These are phyloP conservation scores for Melospiza melodia DNA, from an alignment of 2,113 vertebrate genomes.

Conservation along the genomic window DNA sequence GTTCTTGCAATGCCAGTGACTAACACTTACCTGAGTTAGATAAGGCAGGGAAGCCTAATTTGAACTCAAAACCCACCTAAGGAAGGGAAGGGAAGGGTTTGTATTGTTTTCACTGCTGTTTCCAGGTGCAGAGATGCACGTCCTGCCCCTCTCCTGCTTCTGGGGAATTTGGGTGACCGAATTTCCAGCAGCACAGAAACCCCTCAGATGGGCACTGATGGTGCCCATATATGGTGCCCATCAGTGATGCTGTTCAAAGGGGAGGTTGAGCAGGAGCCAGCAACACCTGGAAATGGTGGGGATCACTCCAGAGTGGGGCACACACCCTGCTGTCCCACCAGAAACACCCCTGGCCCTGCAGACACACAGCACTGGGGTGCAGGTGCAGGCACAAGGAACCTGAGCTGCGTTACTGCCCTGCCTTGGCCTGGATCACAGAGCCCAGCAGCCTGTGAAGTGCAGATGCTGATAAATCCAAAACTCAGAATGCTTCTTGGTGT, in stretches of 20 bases:
- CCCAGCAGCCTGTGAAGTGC: neutral
- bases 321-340: neutral
- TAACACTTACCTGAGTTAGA: neutral
- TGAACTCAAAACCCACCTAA: neutral
- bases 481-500: neutral
- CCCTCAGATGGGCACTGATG: too few species aligned
- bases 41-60: neutral
- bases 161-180: rapidly evolving
- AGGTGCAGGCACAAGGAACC: neutral
- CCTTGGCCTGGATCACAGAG: neutral
- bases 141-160: neutral
- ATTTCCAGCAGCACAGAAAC: neutral
- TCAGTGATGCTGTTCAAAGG: neutral
- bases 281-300: neutral
- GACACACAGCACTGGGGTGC: rapidly evolving
- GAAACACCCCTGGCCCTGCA: rapidly evolving
- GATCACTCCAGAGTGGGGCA: neutral
- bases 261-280: neutral
- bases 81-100: neutral
- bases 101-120: neutral
- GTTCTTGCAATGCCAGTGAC: neutral
- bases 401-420: neutral
- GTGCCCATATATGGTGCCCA: neutral
- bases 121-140: neutral
- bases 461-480: neutral